Evolutionary conservation across 2,797 vertebrate genomes (phyloP), one percentile per base, ranked within the genome.

Genomic region (Catamblyrhynchus diadema): DNA sequence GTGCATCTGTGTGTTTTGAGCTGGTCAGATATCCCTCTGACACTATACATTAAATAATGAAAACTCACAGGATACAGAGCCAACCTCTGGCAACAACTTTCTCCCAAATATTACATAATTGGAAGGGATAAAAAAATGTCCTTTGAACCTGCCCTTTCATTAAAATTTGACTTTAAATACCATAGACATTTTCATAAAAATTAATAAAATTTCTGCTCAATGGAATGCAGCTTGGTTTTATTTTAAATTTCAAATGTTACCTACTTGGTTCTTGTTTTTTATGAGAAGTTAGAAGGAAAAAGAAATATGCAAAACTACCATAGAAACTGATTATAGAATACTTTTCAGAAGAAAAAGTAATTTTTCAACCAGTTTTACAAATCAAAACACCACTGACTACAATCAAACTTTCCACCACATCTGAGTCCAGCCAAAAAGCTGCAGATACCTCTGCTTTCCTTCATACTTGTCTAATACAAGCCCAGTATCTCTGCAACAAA

Each of bases 381-480:
- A 61, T n/a, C 35, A 47, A 91, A 89, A 30, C 28, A 51, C 28
- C 28, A 12, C 50, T 20, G 28, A n/a, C 14, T 75, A 32, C 6
- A 86, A 15, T 12, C 5, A 33, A 47, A 16, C 4, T 69, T 82
- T 32, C 28, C 9, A 35, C 9, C 12, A 24, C 1, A 6, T 13
- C 39, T 41, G 27, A 78, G 5, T 16, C 30, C 14, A 23, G 13
- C 6, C 32, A 51, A 57, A 62, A 72, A 56, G 3, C 18, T 88
- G 4, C 42, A 84, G 18, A 35, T 32, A 44, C 8, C 21, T 10
- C 12, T 35, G 14, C 13, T 44, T 72, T 70, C 41, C 35, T 61
- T 83, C 1, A 0, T 10, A 14, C 9, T 27, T 37, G 15, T 39
- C n/a, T 44, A n/a, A 39, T 10, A 10, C 0, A 3, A 81, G 11